phyloP scores from a whole-genome alignment of 35 echinoderm and acorn worm genomes.

The Heliocidaris erythrogramma region DNA sequence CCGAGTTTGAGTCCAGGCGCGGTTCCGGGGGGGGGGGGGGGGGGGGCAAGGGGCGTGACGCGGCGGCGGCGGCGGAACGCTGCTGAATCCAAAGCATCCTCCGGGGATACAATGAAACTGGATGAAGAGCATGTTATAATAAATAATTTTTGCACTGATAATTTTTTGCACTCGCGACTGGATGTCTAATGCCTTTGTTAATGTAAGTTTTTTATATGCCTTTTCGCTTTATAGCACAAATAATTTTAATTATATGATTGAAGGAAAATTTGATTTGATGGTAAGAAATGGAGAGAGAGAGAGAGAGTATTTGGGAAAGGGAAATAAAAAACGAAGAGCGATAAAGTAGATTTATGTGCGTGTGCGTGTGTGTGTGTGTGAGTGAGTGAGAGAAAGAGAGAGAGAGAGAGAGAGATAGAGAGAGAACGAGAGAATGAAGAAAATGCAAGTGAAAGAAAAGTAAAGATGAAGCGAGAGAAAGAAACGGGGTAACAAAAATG shows the following conservation, averaged over 20 bases:
- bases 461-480: background rate
- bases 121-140: background rate
- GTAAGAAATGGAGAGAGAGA: too few species aligned
- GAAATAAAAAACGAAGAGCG: too few species aligned
- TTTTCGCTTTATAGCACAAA: background rate
- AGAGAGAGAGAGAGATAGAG: background rate
- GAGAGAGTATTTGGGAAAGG: too few species aligned
- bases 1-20: too few species aligned
- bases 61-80: too few species aligned
- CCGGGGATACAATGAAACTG: background rate
- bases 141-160: background rate
- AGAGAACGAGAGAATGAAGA: background rate
- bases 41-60: too few species aligned
- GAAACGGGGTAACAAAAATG: background rate
- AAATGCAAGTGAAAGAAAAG: background rate
- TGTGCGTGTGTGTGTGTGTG: too few species aligned
- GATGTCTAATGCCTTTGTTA: background rate
- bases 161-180: background rate
- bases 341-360: too few species aligned
- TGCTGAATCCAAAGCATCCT: too few species aligned
- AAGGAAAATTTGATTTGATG: too few species aligned
- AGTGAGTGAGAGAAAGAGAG: too few species aligned
- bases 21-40: too few species aligned
- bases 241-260: background rate
- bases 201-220: background rate